These are phyloP conservation scores for Patiria miniata DNA, from an alignment of 35 echinoderm and acorn worm species.

Conservation along the genomic window DNA sequence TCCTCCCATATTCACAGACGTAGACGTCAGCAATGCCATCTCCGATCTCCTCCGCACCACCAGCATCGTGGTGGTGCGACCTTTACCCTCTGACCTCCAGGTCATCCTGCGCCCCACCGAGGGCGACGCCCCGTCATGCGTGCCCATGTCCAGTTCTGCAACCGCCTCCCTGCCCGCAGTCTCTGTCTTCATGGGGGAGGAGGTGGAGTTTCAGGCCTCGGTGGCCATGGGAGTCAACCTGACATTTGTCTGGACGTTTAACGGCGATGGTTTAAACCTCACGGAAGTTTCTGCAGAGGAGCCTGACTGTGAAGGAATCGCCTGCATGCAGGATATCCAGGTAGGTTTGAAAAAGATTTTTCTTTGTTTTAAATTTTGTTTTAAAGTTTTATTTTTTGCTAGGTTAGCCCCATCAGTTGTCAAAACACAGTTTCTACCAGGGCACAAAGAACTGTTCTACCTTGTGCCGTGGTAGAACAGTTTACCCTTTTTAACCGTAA, in stretches of 20 bases:
- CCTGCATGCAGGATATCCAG: slow-evolving; percentile 72
- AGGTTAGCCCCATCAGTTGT: too few species aligned
- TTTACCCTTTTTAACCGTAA: too few species aligned
- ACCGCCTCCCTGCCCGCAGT: slow-evolving; percentile 17
- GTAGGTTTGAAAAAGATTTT: slow-evolving; percentile 22
- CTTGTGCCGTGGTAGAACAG: too few species aligned
- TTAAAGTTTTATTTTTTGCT: too few species aligned
- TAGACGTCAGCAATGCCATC: slow-evolving; percentile 60
- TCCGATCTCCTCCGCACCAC: slow-evolving; percentile 48
- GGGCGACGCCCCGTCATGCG: slow-evolving; percentile 73
- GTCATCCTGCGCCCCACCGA: slow-evolving; percentile 57
- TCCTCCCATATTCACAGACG: slow-evolving; percentile 46
- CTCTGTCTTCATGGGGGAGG: slow-evolving; percentile 61
- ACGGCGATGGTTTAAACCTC: not conserved
- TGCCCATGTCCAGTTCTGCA: slow-evolving; percentile 37
- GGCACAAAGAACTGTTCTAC: too few species aligned
- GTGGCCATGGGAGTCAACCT: slow-evolving; percentile 71
- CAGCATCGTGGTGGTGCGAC: slow-evolving; percentile 61
- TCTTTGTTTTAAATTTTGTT: too few species aligned
- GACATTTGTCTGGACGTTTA: slow-evolving; percentile 77
- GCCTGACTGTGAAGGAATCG: slow-evolving; percentile 54
- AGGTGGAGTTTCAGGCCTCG: slow-evolving; percentile 67
- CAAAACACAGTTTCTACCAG: too few species aligned
- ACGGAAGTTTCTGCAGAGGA: slow-evolving; percentile 31
- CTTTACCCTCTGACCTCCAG: slow-evolving; percentile 75